phyloP scores from a whole-genome alignment of 2,888 invertebrate species.

The Conomelus anceps region DNA sequence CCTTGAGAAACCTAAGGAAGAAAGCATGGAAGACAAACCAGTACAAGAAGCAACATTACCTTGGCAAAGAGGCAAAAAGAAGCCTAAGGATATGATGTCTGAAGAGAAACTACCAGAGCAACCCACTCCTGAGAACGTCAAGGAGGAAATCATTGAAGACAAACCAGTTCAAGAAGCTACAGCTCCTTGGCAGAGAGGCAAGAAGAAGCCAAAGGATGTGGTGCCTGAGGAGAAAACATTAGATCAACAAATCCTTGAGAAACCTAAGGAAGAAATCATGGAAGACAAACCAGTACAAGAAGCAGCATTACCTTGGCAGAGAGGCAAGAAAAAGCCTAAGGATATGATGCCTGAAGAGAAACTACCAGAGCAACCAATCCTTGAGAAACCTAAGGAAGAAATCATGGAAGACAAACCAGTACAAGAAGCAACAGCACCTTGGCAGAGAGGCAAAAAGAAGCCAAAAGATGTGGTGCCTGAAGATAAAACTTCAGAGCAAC shows the following conservation, averaged over 20 bases:
- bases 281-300: constrained; percentile 15
- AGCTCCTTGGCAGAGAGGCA: constrained; percentile 31
- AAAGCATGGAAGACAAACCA: constrained; percentile 7
- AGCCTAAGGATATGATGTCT: background rate
- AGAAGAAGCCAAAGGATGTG: background rate
- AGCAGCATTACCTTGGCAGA: constrained; percentile 23
- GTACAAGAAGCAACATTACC: background rate
- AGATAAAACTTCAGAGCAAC: background rate
- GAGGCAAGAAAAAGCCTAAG: constrained; percentile 24
- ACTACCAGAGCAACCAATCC: background rate
- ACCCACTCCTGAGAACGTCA: background rate
- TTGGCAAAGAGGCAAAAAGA: background rate
- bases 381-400: constrained; percentile 23
- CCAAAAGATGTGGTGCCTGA: background rate
- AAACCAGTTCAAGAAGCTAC: constrained; percentile 27
- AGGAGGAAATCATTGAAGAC: background rate
- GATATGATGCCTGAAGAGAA: background rate
- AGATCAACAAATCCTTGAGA: background rate
- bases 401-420: constrained; percentile 24
- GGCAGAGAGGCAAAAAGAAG: constrained; percentile 26
- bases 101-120: background rate
- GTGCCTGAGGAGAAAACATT: background rate
- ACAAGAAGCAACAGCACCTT: constrained; percentile 19
- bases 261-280: constrained; percentile 26
- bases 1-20: constrained; percentile 19